Conservation (phyloP, 2,888 invertebrate genomes). For the Drosophila paucipuncta region DNA sequence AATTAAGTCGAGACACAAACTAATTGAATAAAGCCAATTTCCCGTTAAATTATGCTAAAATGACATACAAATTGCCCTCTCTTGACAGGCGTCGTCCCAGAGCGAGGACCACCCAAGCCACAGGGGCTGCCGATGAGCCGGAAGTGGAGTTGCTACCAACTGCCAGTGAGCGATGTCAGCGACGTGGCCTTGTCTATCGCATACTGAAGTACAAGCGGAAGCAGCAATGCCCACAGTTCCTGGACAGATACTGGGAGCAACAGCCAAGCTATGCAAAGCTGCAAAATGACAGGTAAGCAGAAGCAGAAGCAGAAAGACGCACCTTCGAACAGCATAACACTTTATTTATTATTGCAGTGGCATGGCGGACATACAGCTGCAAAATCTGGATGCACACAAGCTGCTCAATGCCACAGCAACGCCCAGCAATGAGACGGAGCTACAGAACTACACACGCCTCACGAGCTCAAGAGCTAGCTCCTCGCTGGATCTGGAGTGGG, state of each 20-base stretch:
- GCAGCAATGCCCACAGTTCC: conserved; percentile 77
- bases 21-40: neutral
- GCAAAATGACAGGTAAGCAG: conserved; percentile 62
- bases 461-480: conserved; percentile 88
- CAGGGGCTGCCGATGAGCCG: conserved; percentile 59
- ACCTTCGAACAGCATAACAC: neutral
- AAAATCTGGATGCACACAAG: conserved; percentile 88
- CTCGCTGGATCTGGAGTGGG: conserved; percentile 90
- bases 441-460: conserved; percentile 63
- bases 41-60: neutral
- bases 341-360: conserved; percentile 83
- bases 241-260: conserved; percentile 83
- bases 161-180: conserved; percentile 68
- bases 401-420: conserved; percentile 82
- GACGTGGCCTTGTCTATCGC: conserved; percentile 65
- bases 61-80: conserved; percentile 19
- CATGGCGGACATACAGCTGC: conserved; percentile 86
- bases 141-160: conserved; percentile 82
- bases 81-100: conserved; percentile 67
- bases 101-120: conserved; percentile 15
- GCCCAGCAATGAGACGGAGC: conserved; percentile 79
- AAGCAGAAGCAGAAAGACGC: neutral
- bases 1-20: neutral
- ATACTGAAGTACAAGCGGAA: conserved; percentile 65
- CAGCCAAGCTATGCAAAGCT: conserved; percentile 83